Evolutionary conservation across 2,113 vertebrate genomes (phyloP).

Genomic region (Egretta garzetta): DNA sequence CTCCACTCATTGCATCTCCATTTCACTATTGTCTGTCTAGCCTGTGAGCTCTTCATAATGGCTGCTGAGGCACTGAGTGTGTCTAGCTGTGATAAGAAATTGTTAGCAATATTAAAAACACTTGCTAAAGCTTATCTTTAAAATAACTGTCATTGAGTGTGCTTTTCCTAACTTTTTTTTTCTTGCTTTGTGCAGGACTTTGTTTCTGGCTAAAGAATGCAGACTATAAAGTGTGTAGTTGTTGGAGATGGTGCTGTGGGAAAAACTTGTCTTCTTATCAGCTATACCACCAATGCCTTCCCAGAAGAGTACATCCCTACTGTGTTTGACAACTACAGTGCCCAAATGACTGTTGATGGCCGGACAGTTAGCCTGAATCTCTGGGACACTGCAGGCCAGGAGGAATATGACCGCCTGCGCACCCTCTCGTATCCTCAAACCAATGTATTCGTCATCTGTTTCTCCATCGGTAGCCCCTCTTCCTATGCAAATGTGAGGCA

Average conservation of each 20-base stretch:
- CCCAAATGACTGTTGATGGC: slow-evolving; percentile 94
- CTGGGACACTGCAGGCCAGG: slow-evolving; percentile 96
- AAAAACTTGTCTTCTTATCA: slow-evolving; percentile 96
- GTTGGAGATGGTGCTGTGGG: slow-evolving; percentile 93
- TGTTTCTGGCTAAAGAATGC: slow-evolving; percentile 84
- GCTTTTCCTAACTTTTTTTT: background rate
- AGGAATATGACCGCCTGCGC: slow-evolving; percentile 91
- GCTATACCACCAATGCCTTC: slow-evolving; percentile 94
- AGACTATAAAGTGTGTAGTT: slow-evolving; percentile 95
- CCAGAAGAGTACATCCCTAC: slow-evolving; percentile 94
- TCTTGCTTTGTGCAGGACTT: slow-evolving; percentile 25
- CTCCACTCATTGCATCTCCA: background rate
- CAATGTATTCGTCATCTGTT: slow-evolving; percentile 93
- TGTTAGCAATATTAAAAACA: background rate
- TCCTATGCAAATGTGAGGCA: slow-evolving; percentile 92
- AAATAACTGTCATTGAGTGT: background rate
- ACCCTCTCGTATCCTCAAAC: slow-evolving; percentile 93
- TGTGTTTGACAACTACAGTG: slow-evolving; percentile 94
- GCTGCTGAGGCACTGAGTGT: background rate
- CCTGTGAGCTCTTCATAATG: background rate
- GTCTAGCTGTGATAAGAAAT: background rate
- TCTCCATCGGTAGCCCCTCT: slow-evolving; percentile 91
- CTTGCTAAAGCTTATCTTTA: background rate
- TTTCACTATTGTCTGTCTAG: slow-evolving; percentile 1
- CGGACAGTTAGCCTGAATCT: slow-evolving; percentile 91